These are phyloP conservation scores for Kryptolebias ocellatus DNA, from an alignment of 2,797 vertebrate species.

Conservation along the genomic window DNA sequence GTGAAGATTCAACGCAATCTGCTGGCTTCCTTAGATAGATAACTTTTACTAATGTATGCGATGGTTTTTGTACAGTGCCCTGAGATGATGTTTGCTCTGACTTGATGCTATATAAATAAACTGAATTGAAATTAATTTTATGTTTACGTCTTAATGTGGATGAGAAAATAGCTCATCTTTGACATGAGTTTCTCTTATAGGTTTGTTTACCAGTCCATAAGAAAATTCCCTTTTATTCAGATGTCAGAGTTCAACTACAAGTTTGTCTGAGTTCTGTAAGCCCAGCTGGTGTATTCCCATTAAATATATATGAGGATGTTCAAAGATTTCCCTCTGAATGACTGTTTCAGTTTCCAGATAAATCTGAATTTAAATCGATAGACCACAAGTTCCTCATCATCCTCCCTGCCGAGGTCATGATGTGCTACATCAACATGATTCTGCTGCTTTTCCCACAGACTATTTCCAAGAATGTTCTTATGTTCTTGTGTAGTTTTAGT, in stretches of 20 bases:
- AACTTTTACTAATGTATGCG: too few species aligned
- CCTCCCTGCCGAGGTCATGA: too few species aligned
- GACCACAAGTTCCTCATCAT: slow-evolving; percentile 18
- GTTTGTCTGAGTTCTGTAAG: not conserved
- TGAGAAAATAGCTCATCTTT: too few species aligned
- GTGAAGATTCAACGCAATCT: too few species aligned
- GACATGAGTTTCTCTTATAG: too few species aligned
- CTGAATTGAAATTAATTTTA: too few species aligned
- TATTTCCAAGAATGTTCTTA: not conserved
- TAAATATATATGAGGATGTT: not conserved
- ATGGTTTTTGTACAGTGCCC: too few species aligned
- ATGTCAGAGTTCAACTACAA: slow-evolving; percentile 19
- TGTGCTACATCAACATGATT: not conserved
- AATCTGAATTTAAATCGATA: not conserved
- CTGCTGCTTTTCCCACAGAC: not conserved
- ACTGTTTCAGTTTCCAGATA: slow-evolving; percentile 19
- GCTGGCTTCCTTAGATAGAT: too few species aligned
- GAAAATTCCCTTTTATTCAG: not conserved
- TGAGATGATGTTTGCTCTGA: too few species aligned
- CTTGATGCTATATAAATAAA: too few species aligned
- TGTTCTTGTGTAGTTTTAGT: not conserved
- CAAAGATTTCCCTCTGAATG: not conserved
- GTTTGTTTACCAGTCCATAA: not conserved
- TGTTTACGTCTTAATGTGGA: too few species aligned
- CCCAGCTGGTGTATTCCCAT: not conserved